These are phyloP conservation scores for Eurytoma californica DNA, from an alignment of 2,888 invertebrate species.

Conservation along the genomic window DNA sequence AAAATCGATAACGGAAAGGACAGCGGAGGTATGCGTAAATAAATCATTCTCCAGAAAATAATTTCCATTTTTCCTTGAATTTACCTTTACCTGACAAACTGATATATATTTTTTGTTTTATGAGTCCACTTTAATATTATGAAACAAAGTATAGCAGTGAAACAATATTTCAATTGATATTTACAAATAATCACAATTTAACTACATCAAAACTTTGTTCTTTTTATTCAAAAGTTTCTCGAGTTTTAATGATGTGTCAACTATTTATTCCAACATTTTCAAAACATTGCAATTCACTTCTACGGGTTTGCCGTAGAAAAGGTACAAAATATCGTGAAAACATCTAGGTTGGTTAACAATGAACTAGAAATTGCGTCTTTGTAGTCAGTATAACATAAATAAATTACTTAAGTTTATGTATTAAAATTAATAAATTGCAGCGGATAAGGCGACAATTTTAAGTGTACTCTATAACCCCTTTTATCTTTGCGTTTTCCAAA, in stretches of 20 bases:
- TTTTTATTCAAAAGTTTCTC: too few species aligned
- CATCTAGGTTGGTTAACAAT: too few species aligned
- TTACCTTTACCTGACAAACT: neutral
- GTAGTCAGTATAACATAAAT: too few species aligned
- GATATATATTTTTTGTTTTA: neutral
- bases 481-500: neutral
- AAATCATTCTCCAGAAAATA: slow-evolving; percentile 13
- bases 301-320: neutral
- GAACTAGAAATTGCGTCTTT: too few species aligned
- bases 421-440: neutral
- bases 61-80: slow-evolving; percentile 9
- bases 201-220: too few species aligned
- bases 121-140: slow-evolving; percentile 6
- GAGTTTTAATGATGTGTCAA: too few species aligned
- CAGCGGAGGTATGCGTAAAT: neutral
- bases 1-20: slow-evolving; percentile 59
- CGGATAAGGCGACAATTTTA: neutral
- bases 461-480: neutral
- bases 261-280: too few species aligned
- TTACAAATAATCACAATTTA: too few species aligned
- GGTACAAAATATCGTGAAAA: neutral
- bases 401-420: neutral
- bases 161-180: slow-evolving; percentile 1
- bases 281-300: neutral
- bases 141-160: neutral